Conservation (phyloP, 2,888 invertebrate species). For the Frankliniella intonsa region DNA sequence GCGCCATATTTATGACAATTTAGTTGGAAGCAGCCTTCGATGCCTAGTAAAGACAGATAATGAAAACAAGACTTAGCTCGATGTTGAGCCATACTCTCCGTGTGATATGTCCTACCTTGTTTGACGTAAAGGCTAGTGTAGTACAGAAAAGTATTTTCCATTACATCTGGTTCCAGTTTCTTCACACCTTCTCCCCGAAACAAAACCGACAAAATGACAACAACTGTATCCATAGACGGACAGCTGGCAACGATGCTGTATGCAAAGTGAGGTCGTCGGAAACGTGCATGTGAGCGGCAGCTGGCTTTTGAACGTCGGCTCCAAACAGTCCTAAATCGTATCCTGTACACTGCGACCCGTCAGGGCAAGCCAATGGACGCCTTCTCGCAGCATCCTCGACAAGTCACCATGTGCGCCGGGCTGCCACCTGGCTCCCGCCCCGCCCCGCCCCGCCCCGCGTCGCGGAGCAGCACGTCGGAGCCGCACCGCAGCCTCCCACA, state of each 20-base stretch:
- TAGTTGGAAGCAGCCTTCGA: too few species aligned
- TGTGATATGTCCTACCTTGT: slow-evolving; percentile 24
- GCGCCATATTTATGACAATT: too few species aligned
- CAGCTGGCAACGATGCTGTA: not conserved
- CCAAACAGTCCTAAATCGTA: slow-evolving; percentile 6
- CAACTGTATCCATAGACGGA: not conserved
- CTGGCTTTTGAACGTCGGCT: not conserved
- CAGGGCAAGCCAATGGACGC: not conserved
- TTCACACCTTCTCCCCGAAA: not conserved
- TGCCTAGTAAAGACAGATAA: not conserved
- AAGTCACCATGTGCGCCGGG: not conserved
- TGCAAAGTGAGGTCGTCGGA: not conserved
- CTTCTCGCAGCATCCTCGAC: too few species aligned
- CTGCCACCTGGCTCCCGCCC: not conserved
- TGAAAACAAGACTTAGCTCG: slow-evolving; percentile 14
- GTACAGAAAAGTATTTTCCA: slow-evolving; percentile 1
- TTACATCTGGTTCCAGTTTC: not conserved
- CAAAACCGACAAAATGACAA: not conserved
- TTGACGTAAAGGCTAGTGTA: slow-evolving; percentile 20
- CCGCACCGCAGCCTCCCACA: too few species aligned
- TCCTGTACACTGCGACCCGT: not conserved
- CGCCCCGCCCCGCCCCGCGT: too few species aligned
- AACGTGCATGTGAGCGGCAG: not conserved
- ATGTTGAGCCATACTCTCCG: slow-evolving; percentile 11
- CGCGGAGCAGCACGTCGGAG: too few species aligned